phyloP scores from a whole-genome alignment of 2,113 vertebrate species.

The Rhynchomys soricoides region DNA sequence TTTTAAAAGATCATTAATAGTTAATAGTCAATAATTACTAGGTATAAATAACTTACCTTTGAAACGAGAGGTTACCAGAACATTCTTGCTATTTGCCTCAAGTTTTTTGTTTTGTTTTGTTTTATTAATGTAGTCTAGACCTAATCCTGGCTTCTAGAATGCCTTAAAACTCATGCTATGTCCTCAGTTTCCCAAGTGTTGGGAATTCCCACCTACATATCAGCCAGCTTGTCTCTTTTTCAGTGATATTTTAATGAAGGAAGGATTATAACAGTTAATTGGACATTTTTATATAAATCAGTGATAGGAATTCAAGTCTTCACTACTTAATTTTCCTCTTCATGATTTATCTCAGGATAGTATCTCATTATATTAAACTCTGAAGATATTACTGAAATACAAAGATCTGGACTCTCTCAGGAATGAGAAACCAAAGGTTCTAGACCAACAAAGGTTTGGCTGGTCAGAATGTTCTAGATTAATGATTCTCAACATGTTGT shows the following conservation, averaged over 20 bases:
- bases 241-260: neutral
- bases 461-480: no score
- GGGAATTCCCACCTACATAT: no score
- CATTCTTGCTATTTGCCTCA: neutral
- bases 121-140: neutral
- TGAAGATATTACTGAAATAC: neutral
- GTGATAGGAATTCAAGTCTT: neutral
- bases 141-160: no score
- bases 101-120: neutral
- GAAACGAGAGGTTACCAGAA: neutral
- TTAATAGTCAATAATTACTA: neutral
- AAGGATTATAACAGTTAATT: neutral
- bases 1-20: neutral
- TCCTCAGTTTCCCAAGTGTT: no score
- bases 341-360: neutral
- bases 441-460: no score
- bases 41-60: neutral
- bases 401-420: neutral
- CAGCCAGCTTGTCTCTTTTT: neutral
- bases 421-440: neutral
- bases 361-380: neutral
- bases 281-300: neutral
- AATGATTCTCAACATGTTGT: no score
- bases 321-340: neutral
- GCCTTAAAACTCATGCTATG: no score